Evolutionary conservation across 2,888 invertebrate species (phyloP), one percentile per base, ranked within the genome.

Genomic region (Fissipunctia ypsillon): DNA sequence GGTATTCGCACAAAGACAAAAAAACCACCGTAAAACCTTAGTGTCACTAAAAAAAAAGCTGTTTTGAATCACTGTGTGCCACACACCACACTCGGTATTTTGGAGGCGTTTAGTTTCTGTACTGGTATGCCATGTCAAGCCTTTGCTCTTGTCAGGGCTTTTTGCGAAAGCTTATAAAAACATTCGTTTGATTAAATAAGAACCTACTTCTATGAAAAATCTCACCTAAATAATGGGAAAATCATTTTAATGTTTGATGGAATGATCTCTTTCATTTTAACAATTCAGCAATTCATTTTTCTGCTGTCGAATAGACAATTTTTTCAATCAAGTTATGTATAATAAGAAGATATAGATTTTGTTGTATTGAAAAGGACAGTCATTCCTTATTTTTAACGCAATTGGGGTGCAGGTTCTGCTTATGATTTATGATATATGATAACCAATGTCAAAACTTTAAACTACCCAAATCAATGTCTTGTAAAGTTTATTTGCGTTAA

Each of bases 21-120:
- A 10, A 14, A 25, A 31, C 3, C 3, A n/a, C 12, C 28, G 16
- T 28, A 12, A 14, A n/a, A 31, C 16, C 31, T 10, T 5, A 16
- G 14, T 25, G n/a, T 31, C 57, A n/a, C 54, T 43, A 52, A 60
- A 52, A 56, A 38, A 73, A 70, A 28, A n/a, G 5, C 1, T 22
- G 16, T 22, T 2, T 56, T 9, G 6, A 3, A n/a, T 63, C 25
- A 31, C 52, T 66, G 16, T 56, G n/a, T 35, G 10, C 12, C 31
- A 31, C 3, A 25, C 4, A 28, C 31, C 3, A 25, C 4, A 28
- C 31, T 48, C 14, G 4, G 43, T 41, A 38, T 38, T 38, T 9
- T 7, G 38, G 19, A n/a, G n/a, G 54, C 12, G 25, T 54, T 12
- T 0, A 57, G 28, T n/a, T 45, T 56, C 5, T 6, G 16, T 14